Conservation (phyloP, 2,113 vertebrate genomes). For the Neofelis nebulosa region DNA sequence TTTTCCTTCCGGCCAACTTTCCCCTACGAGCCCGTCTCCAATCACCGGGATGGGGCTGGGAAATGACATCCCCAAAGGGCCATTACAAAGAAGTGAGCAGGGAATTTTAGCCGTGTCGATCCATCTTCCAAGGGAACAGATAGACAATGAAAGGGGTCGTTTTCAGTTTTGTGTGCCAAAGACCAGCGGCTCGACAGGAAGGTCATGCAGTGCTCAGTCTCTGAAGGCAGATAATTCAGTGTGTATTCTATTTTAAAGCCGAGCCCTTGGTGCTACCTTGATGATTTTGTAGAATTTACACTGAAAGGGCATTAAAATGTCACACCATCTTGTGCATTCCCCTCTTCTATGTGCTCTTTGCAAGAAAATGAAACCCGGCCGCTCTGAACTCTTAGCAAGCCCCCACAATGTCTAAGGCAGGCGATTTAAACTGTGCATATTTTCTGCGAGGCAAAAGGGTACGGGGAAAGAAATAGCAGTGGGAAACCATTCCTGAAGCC, state of each 20-base stretch:
- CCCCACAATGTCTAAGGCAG: background rate
- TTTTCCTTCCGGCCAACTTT: background rate
- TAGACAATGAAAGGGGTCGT: background rate
- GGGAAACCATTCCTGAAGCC: background rate
- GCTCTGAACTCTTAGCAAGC: conserved; percentile 50
- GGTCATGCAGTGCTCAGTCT: background rate
- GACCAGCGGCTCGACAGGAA: background rate
- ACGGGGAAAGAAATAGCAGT: background rate
- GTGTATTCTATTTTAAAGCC: conserved; percentile 64
- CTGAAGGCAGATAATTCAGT: background rate
- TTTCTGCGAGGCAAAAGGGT: background rate
- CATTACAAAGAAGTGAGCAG: background rate
- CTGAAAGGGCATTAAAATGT: conserved; percentile 74
- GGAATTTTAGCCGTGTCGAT: background rate
- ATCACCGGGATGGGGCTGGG: background rate
- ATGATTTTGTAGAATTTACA: conserved; percentile 69
- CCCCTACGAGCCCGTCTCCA: background rate
- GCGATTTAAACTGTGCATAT: background rate
- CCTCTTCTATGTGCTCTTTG: conserved; percentile 60
- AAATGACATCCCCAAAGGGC: background rate
- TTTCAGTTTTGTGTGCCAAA: conserved; percentile 18
- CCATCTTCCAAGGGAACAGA: background rate
- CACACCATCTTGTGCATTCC: conserved; percentile 58
- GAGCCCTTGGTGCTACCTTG: conserved; percentile 46
- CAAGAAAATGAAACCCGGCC: conserved; percentile 47